Evolutionary conservation across 2,113 vertebrate species (phyloP).

Genomic region (Corythoichthys intestinalis): DNA sequence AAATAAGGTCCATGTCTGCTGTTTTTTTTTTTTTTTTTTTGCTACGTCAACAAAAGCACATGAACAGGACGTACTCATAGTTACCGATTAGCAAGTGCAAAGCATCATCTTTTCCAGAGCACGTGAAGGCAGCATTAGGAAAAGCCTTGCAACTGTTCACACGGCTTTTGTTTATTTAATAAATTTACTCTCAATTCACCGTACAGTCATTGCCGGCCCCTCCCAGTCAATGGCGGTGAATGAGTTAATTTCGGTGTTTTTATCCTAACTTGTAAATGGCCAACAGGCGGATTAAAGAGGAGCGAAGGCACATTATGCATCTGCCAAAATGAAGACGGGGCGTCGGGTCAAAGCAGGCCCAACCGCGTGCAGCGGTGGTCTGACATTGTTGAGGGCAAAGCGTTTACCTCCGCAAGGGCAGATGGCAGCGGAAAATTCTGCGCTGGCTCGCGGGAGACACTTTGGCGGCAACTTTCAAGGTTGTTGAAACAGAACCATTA

Average conservation of each 20-base stretch:
- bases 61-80: too few species aligned
- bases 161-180: too few species aligned
- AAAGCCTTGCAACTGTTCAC: too few species aligned
- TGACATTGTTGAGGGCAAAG: conserved; percentile 22
- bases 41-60: too few species aligned
- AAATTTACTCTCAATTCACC: too few species aligned
- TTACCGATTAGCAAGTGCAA: too few species aligned
- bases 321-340: conserved; percentile 48
- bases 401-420: conserved; percentile 19
- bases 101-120: too few species aligned
- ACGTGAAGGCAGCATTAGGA: too few species aligned
- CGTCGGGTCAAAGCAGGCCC: conserved; percentile 23
- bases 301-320: conserved; percentile 60
- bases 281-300: not conserved
- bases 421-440: not conserved
- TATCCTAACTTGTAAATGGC: not conserved
- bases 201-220: too few species aligned
- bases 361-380: not conserved
- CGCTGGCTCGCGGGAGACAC: not conserved
- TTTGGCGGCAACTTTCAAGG: not conserved
- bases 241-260: not conserved
- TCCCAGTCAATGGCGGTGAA: too few species aligned
- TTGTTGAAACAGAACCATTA: not conserved
- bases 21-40: too few species aligned
- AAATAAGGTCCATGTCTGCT: too few species aligned